Evolutionary conservation across 2,888 invertebrate species (phyloP), one percentile per base, ranked within the genome.

Genomic region (Andrena trimmerana): DNA sequence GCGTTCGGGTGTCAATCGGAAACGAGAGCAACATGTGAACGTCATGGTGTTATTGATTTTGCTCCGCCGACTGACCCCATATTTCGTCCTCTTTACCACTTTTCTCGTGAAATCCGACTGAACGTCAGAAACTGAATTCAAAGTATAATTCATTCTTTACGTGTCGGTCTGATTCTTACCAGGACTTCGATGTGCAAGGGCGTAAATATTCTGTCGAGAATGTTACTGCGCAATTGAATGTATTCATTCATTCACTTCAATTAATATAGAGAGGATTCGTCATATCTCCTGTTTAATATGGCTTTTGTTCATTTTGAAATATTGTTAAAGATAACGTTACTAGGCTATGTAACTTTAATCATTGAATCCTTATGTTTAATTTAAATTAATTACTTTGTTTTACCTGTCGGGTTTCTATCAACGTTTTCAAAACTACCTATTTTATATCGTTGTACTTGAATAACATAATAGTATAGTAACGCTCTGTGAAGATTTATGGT

Each of bases 1-100:
- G 66, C 8, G 62, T 76, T 60, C 71, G 60, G 87, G 75, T 83
- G 66, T 70, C 67, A 82, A 42, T 67, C 80, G 82, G 84, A 91
- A 91, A 88, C 84, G 85, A 84, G 86, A 88, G 86, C 90, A 91
- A 91, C 88, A 88, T 83, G 85, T 88, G 89, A 90, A 82, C 85
- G 82, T 83, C 85, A 86, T 80, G 85, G 76, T 81, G 87, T 90
- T 79, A 90, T 91, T 90, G 91, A 91, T 92, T 86, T 86, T 79
- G 59, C 50, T 52, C 71, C 77, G 71, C 85, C 87, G 88, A 88
- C 86, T 90, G 89, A 88, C 89, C 87, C 84, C 78, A 81, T 84
- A 79, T 89, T 83, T 87, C 71, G 67, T 76, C 81, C 83, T 72
- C 48, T 78, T 8, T 42, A 10, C 24, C 33, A 16, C 20, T 10